Base-by-base conservation (phyloP, 2,113 vertebrate species). In the Arvicanthis niloticus region DNA sequence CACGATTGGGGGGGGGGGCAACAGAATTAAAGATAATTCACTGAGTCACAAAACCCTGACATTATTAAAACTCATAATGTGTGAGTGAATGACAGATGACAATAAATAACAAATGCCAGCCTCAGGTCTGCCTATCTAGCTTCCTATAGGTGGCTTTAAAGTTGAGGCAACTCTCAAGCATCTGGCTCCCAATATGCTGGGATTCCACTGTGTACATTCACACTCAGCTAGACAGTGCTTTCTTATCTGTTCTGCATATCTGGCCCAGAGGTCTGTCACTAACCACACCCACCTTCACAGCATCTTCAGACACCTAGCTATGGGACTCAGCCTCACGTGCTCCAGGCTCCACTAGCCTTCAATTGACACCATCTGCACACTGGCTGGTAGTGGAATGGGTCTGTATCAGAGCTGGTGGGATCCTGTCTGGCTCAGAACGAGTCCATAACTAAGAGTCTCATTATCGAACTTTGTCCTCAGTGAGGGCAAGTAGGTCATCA, bases 401-500 rank as follows among this genome's bases (percentile, higher is more conserved):
- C 22, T 29, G 40, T 51, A 58, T 5, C 16, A 37, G 88, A 95
- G 70, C 62, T 22, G 29, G 34, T 4, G 34, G 88, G 70, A 29
- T 95, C 95, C 48, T 4, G 56, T 95, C 85, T 91, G 96, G 94
- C 97, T 98, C 98, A 98, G 98, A 97, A 97, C 96, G 93, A 98
- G 98, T 95, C 84, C 1, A 0, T 95, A 76, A 76, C n/a, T 84
- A 88, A 93, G n/a, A 87, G 94, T 98, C 96, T 98, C 98, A 77
- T 97, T 93, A 98, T 53, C 0, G 12, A 97, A 95, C 68, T 11
- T 72, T 40, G 96, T 94, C 90, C 97, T 98, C 97, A 96, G 77
- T 94, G 96, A 97, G 97, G 94, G 94, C 70, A 92, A 97, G 97
- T 7, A 94, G 86, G 93, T 97, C 97, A 92, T 91, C 98, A 97